A percentile compares a stretch with the other conserved stretches of the same genome.
These are phyloP conservation scores for Drosophila pseudoobscura DNA, from an alignment of 1,140 invertebrate species.

Conservation along the genomic window DNA sequence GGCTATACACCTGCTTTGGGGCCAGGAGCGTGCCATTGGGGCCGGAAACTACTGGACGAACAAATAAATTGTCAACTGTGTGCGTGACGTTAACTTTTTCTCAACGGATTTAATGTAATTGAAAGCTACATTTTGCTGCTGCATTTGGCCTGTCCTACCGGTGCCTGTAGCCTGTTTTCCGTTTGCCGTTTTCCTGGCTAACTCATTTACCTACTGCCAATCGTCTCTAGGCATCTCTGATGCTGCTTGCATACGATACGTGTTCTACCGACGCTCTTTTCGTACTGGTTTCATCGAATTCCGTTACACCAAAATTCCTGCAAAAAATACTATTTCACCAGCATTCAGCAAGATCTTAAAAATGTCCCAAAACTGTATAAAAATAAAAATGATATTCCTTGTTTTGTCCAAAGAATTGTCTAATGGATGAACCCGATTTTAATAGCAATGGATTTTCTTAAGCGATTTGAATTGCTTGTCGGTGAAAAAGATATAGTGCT, in stretches of 20 bases:
- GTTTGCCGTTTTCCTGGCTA: constrained; percentile 19
- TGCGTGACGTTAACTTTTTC: constrained; percentile 64
- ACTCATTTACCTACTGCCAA: background rate
- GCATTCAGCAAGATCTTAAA: too few relatives aligned
- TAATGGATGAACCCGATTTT: too few relatives aligned
- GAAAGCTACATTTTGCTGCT: constrained; percentile 66
- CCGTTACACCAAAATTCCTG: too few relatives aligned
- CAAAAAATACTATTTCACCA: too few relatives aligned
- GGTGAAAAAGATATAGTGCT: background rate
- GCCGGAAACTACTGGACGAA: constrained; percentile 41
- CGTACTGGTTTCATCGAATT: background rate
- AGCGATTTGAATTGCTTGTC: too few relatives aligned
- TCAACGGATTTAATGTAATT: constrained; percentile 77
- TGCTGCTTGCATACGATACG: too few relatives aligned
- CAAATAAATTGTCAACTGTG: constrained; percentile 78
- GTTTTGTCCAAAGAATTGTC: too few relatives aligned
- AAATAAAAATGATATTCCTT: too few relatives aligned
- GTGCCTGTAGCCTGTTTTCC: constrained; percentile 24
- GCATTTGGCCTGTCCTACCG: constrained; percentile 25
- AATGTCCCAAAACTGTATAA: too few relatives aligned
- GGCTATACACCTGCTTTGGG: background rate
- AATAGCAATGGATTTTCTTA: too few relatives aligned
- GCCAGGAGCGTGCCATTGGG: constrained; percentile 12
- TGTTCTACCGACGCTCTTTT: background rate
- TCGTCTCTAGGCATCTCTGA: too few relatives aligned